Conservation (phyloP, 2,113 vertebrate genomes). For the Clarias magur region DNA sequence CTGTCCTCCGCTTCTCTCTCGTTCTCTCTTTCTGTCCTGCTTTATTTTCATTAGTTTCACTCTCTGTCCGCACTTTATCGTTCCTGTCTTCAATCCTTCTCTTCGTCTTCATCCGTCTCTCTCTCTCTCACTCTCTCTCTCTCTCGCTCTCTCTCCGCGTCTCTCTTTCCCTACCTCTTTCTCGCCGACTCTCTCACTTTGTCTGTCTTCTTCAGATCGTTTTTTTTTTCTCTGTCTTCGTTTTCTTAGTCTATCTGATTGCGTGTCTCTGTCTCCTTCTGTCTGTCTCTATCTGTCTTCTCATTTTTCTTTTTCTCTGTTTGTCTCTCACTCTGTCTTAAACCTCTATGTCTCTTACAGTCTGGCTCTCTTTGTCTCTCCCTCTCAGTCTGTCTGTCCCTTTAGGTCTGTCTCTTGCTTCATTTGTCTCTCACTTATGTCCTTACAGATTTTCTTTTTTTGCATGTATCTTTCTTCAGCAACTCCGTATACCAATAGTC, state of each 20-base stretch:
- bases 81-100: neutral
- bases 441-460: neutral
- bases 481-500: neutral
- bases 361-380: neutral
- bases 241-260: too few relatives aligned
- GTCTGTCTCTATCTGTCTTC: neutral
- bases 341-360: neutral
- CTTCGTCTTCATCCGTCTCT: conserved; percentile 24
- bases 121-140: neutral
- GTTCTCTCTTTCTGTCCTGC: conserved; percentile 40
- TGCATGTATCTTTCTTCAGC: conserved; percentile 1
- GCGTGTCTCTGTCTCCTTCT: conserved; percentile 3
- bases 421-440: neutral
- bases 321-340: neutral
- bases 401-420: neutral
- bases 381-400: neutral
- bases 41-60: neutral
- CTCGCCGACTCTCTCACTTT: neutral
- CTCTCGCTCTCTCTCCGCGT: neutral
- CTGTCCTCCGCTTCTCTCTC: neutral
- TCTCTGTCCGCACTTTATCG: neutral
- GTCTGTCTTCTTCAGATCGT: neutral
- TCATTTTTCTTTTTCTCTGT: neutral
- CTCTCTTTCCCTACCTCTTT: neutral
- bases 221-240: neutral